phyloP scores from a whole-genome alignment of 2,888 invertebrate genomes.

The Mythimna lalbum region DNA sequence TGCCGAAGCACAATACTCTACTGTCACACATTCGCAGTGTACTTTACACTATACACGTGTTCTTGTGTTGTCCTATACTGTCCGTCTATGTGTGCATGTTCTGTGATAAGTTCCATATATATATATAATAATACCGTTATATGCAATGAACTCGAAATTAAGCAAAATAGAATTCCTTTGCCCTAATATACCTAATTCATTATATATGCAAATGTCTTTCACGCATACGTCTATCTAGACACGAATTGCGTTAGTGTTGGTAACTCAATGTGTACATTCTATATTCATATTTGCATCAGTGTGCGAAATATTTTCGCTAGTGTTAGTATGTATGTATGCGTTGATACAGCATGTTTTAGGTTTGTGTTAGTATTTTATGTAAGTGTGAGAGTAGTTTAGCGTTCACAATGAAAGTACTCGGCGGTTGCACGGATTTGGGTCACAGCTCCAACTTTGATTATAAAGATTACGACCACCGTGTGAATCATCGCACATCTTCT shows the following conservation, averaged over 20 bases:
- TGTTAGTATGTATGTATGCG: constrained; percentile 61
- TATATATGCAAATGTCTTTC: constrained; percentile 74
- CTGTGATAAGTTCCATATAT: constrained; percentile 59
- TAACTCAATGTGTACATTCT: constrained; percentile 62
- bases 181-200: constrained; percentile 68
- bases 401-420: constrained; percentile 90
- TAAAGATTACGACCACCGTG: constrained; percentile 88
- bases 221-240: constrained; percentile 65
- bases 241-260: constrained; percentile 64
- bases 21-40: constrained; percentile 74
- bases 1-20: constrained; percentile 84
- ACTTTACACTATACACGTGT: constrained; percentile 53
- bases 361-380: constrained; percentile 65
- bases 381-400: constrained; percentile 81
- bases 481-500: constrained; percentile 89
- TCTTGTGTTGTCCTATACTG: constrained; percentile 57
- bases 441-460: constrained; percentile 89
- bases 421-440: constrained; percentile 89
- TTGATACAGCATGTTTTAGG: constrained; percentile 53
- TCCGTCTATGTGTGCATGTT: constrained; percentile 54
- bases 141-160: constrained; percentile 65
- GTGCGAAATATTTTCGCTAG: constrained; percentile 54
- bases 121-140: too few relatives aligned
- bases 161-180: constrained; percentile 67
- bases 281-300: constrained; percentile 65